These are phyloP conservation scores for Vombatus ursinus DNA, from an alignment of 2,113 vertebrate species.

Conservation along the genomic window DNA sequence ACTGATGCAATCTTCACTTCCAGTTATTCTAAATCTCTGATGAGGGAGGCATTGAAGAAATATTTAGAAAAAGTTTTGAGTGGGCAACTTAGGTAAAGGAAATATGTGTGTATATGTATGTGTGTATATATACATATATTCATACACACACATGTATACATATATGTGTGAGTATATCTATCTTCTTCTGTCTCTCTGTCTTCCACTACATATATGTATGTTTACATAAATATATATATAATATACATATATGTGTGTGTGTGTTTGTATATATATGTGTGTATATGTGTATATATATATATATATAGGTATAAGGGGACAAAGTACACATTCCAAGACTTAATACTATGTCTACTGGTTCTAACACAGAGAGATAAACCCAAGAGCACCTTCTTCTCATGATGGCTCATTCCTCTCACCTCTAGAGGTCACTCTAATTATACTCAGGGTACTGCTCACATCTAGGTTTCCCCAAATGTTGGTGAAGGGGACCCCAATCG, in stretches of 20 bases:
- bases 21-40: slow-evolving; percentile 95
- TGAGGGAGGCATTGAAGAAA: slow-evolving; percentile 98
- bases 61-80: slow-evolving; percentile 94
- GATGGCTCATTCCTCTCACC: not conserved
- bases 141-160: too few species aligned
- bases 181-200: too few species aligned
- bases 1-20: slow-evolving; percentile 98
- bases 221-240: too few species aligned
- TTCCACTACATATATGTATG: too few species aligned
- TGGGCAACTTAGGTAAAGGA: slow-evolving; percentile 90
- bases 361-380: not conserved
- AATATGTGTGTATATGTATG: not conserved
- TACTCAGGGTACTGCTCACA: not conserved
- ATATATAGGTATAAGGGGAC: slow-evolving; percentile 1
- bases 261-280: too few species aligned
- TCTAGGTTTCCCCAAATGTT: not conserved
- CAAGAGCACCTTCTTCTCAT: not conserved
- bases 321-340: not conserved
- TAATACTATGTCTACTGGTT: not conserved
- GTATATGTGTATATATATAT: too few species aligned
- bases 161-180: too few species aligned
- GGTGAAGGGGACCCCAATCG: not conserved
- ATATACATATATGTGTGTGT: too few species aligned
- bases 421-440: not conserved
- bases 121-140: too few species aligned